Evolutionary conservation across 2,113 vertebrate genomes (phyloP).

Genomic region (Sceloporus undulatus): DNA sequence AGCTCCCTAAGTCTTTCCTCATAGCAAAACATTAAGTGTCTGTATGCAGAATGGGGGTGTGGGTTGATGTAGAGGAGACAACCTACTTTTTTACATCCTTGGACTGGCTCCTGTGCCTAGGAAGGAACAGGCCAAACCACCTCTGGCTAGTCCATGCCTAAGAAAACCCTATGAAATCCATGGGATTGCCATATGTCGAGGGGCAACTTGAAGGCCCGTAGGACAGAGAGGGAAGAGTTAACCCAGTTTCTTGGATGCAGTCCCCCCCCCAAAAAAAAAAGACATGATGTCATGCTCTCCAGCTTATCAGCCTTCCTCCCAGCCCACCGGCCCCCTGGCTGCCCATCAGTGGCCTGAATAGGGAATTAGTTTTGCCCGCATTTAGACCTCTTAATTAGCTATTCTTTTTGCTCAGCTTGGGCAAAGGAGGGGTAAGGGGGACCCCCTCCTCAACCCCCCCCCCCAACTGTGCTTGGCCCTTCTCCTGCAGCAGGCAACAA

Average conservation of each 20-base stretch:
- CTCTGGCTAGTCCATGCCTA: too few relatives aligned
- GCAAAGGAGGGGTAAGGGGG: conserved; percentile 69
- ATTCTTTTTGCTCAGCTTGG: conserved; percentile 72
- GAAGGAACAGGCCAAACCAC: too few relatives aligned
- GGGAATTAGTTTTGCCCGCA: conserved; percentile 76
- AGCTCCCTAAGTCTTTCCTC: too few relatives aligned
- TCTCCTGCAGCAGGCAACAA: conserved; percentile 71
- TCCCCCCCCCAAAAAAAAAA: neutral
- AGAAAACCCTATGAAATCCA: too few relatives aligned
- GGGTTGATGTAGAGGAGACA: too few relatives aligned
- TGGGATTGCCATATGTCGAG: too few relatives aligned
- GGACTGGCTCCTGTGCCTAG: too few relatives aligned
- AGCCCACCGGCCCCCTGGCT: conserved; percentile 46
- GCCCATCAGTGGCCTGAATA: conserved; percentile 67
- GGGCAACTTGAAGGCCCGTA: neutral
- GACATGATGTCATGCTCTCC: conserved; percentile 64
- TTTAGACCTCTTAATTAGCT: conserved; percentile 82
- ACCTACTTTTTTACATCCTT: neutral
- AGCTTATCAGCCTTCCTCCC: conserved; percentile 51
- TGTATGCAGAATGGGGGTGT: too few relatives aligned
- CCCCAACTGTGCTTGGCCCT: conserved; percentile 71
- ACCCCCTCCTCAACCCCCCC: conserved; percentile 12
- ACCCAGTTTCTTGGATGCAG: neutral
- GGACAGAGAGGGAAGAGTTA: conserved; percentile 70
- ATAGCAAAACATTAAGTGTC: too few relatives aligned